phyloP scores from a whole-genome alignment of 2,113 vertebrate species.

The Ellobius talpinus region DNA sequence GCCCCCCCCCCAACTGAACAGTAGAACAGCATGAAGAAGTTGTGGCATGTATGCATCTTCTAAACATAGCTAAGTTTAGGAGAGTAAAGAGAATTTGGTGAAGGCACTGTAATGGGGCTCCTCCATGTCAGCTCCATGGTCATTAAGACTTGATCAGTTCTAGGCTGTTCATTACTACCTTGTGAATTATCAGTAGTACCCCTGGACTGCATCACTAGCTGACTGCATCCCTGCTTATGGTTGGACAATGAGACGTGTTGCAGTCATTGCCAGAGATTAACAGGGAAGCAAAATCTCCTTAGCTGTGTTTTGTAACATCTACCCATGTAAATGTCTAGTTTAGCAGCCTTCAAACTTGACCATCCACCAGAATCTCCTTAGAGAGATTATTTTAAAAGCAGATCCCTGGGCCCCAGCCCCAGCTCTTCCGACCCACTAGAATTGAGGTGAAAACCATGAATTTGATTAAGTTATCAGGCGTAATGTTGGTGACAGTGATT shows the following conservation, averaged over 20 bases:
- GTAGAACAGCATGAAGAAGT: background rate
- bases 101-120: background rate
- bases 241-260: background rate
- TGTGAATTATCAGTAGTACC: rapidly evolving
- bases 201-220: background rate
- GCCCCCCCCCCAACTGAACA: background rate
- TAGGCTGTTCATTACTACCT: background rate
- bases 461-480: background rate
- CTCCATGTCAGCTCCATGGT: background rate
- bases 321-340: background rate
- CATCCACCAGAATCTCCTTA: background rate
- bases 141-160: background rate
- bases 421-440: background rate
- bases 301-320: background rate
- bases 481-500: too few relatives aligned
- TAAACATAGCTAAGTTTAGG: background rate
- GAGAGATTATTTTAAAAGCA: background rate
- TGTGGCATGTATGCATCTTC: rapidly evolving
- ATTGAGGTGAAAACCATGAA: rapidly evolving
- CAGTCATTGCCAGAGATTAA: too few relatives aligned
- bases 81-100: background rate
- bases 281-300: background rate
- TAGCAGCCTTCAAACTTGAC: background rate
- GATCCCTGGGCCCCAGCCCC: rapidly evolving
- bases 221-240: background rate